Conservation (phyloP, 2,113 vertebrate species). For the Dromas ardeola region DNA sequence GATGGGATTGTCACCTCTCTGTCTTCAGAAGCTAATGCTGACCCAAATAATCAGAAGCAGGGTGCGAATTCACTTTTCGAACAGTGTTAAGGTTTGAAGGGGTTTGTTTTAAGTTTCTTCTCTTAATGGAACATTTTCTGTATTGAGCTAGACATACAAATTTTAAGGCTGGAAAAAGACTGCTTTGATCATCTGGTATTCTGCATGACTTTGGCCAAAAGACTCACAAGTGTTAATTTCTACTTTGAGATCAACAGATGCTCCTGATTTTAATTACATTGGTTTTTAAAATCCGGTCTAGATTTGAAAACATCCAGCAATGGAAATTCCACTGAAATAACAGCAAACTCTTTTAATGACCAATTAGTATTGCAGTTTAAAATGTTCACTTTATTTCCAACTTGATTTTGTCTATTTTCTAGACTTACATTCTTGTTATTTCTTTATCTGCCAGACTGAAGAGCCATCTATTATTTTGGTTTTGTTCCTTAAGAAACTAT, state of each 20-base stretch:
- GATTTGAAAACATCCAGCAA: neutral
- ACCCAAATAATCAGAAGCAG: constrained; percentile 25
- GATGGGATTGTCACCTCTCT: neutral
- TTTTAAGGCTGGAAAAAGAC: neutral
- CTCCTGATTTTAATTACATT: neutral
- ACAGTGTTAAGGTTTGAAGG: neutral
- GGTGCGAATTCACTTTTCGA: constrained; percentile 49
- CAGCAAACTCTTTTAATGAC: neutral
- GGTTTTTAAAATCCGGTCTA: neutral
- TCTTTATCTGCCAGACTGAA: neutral
- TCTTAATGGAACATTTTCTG: neutral
- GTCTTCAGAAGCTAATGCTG: neutral
- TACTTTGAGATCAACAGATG: neutral
- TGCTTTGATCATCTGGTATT: neutral
- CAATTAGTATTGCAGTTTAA: neutral
- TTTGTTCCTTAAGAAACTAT: neutral
- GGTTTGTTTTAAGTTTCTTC: constrained; percentile 13
- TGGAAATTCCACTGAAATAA: neutral
- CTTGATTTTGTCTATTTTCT: neutral
- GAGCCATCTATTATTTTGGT: neutral
- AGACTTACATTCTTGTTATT: neutral
- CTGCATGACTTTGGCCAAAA: neutral
- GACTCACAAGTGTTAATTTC: neutral
- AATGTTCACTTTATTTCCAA: neutral
- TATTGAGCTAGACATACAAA: neutral